Conservation (phyloP, 1,140 invertebrate genomes). For the Parapsyche elsis region DNA sequence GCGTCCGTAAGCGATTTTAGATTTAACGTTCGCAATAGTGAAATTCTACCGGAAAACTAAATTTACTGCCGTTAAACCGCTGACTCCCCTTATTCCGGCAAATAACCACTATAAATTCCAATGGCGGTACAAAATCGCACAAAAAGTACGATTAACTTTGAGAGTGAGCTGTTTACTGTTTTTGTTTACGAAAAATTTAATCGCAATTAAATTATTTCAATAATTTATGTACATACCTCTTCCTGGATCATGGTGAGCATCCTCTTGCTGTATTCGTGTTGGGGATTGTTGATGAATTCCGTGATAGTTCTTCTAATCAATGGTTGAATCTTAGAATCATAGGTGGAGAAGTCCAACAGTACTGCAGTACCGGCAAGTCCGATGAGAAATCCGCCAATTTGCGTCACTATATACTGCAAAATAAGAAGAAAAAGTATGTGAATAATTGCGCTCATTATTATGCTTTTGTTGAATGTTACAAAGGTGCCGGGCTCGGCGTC, state of each 20-base stretch:
- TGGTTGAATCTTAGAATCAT: conserved; percentile 81
- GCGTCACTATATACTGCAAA: conserved; percentile 76
- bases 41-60: conserved; percentile 36
- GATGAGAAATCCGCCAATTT: conserved; percentile 76
- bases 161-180: neutral
- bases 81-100: conserved; percentile 33
- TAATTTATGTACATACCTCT: conserved; percentile 72
- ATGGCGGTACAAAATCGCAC: conserved; percentile 3
- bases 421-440: conserved; percentile 49
- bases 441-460: neutral
- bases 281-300: conserved; percentile 77
- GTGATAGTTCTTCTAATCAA: conserved; percentile 76
- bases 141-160: neutral
- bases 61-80: conserved; percentile 44
- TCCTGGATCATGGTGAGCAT: conserved; percentile 85
- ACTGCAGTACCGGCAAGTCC: conserved; percentile 81
- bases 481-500: neutral
- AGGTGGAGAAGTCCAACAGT: conserved; percentile 81
- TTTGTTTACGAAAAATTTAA: neutral
- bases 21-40: conserved; percentile 47
- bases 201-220: neutral
- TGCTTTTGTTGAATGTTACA: neutral
- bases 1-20: conserved; percentile 47
- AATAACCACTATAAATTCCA: conserved; percentile 32
- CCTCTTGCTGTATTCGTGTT: conserved; percentile 70